These are phyloP conservation scores for Stichopus chloronotus DNA, from an alignment of 35 echinoderm and acorn worm genomes.

Conservation along the genomic window DNA sequence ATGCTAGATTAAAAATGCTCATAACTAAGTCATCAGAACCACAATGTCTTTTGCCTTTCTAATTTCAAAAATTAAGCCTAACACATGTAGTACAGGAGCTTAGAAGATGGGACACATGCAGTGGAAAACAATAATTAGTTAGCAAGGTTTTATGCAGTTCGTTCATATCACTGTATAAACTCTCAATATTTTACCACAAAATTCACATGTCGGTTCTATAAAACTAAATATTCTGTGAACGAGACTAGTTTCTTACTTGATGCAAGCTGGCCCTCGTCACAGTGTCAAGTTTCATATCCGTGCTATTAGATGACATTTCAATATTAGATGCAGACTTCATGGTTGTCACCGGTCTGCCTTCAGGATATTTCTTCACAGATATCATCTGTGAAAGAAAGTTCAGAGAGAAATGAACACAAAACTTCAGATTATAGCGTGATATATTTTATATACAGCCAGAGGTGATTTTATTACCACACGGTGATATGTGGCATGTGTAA, in stretches of 20 bases:
- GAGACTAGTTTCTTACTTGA: background rate
- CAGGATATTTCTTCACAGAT: conserved; percentile 47
- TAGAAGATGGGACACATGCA: background rate
- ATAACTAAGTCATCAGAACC: no score
- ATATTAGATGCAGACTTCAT: conserved; percentile 24
- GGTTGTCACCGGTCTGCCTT: conserved; percentile 46
- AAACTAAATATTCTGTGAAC: background rate
- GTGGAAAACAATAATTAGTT: background rate
- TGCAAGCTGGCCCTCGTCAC: background rate
- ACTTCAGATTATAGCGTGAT: background rate
- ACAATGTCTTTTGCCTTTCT: background rate
- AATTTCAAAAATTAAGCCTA: background rate
- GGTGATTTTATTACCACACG: background rate
- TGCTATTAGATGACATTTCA: background rate
- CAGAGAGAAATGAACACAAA: background rate
- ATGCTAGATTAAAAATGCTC: no score
- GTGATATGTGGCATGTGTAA: background rate
- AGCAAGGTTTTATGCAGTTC: background rate
- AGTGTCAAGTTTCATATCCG: background rate
- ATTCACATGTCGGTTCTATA: background rate
- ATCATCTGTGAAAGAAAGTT: conserved; percentile 24
- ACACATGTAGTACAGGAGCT: background rate
- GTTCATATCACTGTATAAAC: background rate
- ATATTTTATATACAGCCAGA: background rate
- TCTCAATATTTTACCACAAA: background rate